Evolutionary conservation across 1,140 invertebrate genomes (phyloP).

Genomic region (Zaprionus capensis): DNA sequence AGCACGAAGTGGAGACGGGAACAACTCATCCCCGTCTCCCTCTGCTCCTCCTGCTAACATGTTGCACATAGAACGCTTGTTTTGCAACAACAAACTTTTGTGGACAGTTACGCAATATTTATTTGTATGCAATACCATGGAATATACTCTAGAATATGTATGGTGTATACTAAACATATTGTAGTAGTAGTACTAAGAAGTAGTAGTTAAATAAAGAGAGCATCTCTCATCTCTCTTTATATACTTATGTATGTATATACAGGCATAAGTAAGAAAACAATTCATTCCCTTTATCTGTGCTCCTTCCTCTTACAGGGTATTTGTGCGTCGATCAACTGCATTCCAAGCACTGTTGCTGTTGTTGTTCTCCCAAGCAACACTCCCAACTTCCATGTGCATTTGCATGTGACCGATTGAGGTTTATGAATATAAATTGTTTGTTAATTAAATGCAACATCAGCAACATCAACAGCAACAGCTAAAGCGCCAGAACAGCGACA

Average conservation of each 20-base stretch:
- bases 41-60: slow-evolving; percentile 20
- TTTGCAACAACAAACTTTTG: slow-evolving; percentile 31
- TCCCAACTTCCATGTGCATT: slow-evolving; percentile 63
- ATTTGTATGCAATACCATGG: slow-evolving; percentile 39
- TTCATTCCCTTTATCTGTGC: too few relatives aligned
- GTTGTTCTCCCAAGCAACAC: slow-evolving; percentile 41
- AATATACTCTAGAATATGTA: slow-evolving; percentile 10
- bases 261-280: not conserved
- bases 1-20: slow-evolving; percentile 7
- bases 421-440: slow-evolving; percentile 83
- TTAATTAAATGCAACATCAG: slow-evolving; percentile 79
- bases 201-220: too few relatives aligned
- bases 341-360: not conserved
- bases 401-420: slow-evolving; percentile 80
- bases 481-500: slow-evolving; percentile 25
- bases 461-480: slow-evolving; percentile 40
- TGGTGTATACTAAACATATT: slow-evolving; percentile 39
- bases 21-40: slow-evolving; percentile 4
- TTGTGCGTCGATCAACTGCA: not conserved
- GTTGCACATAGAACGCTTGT: slow-evolving; percentile 46
- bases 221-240: not conserved
- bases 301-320: not conserved
- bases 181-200: too few relatives aligned
- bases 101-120: slow-evolving; percentile 57
- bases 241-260: not conserved